Base-by-base conservation (phyloP, 2,888 invertebrate species). In the Dasysyrphus tricinctus region DNA sequence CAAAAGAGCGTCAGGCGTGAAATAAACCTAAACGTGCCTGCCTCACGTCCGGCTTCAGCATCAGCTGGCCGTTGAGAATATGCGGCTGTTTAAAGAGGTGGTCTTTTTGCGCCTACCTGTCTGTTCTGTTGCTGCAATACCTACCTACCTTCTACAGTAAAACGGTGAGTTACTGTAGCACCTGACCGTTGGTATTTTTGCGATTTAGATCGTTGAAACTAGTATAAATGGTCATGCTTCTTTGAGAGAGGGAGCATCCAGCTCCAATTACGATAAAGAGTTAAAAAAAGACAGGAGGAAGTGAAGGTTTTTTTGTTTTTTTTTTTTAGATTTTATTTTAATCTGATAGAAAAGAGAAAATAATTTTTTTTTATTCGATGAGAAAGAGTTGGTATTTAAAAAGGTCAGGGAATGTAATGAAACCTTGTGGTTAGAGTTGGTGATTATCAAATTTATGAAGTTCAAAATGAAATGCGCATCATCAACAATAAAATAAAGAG, bases 161-260 rank as follows among this genome's bases (percentile, higher is more conserved):
- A 47, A 82, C 69, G 78, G 67, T 78, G 61, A 69, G 69, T 51
- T 69, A 69, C 39, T 80, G 80, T 75, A 83, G 74, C 83, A 83
- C 70, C 80, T 83, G 80, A 83, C 80, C 83, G 83, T 84, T 76
- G 80, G 24, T 24, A 24, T 77, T 72, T 72, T 57, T 82, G 82
- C 73, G 57, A 72, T 77, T 80, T 75, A 75, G 79, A 75, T 84
- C 75, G 80, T 65, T 76, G 44, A 80, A 72, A 75, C 75, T 80
- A 80, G 70, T n/a, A n/a, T 70, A 29, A 70, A 74, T 79, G 75
- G 84, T 84, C 75, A 72, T 75, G 84, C 56, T 75, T 84, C 32
- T 80, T 67, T 29, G 51, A 80, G 49, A 80, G 49, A 75, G 42
- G 47, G 37, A 65, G 65, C 72, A 72, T 54, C 54, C 72, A 61